Conservation (phyloP, 2,113 vertebrate genomes). For the Atherinomorus stipes region DNA sequence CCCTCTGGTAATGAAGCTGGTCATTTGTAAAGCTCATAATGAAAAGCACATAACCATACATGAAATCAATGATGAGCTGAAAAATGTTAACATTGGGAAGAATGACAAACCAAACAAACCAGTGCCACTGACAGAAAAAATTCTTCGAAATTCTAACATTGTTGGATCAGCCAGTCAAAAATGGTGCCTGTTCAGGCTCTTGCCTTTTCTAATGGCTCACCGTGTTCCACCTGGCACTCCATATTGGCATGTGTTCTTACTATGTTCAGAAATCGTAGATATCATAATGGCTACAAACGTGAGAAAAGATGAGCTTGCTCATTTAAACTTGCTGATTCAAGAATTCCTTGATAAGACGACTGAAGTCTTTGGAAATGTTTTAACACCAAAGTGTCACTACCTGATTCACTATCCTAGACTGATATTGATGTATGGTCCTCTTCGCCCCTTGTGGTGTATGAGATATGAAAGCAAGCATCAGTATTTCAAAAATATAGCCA, state of each 20-base stretch:
- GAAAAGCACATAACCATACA: conserved; percentile 2
- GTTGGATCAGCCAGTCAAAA: not conserved
- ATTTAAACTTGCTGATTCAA: too few relatives aligned
- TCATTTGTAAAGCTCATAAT: conserved; percentile 1
- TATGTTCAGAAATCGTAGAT: too few relatives aligned
- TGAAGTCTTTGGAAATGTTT: not conserved
- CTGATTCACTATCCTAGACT: too few relatives aligned
- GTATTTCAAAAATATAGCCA: not conserved
- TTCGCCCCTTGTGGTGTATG: not conserved
- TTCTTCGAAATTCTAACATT: not conserved
- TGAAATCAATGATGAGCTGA: conserved; percentile 4
- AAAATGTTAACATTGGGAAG: not conserved
- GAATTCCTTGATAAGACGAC: not conserved
- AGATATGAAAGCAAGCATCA: not conserved
- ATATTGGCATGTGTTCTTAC: too few relatives aligned
- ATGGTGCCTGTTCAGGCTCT: too few relatives aligned
- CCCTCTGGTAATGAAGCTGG: too few relatives aligned
- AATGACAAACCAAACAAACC: not conserved
- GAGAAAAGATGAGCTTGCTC: too few relatives aligned
- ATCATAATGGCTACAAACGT: too few relatives aligned
- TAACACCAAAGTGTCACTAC: not conserved
- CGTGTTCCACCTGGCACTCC: too few relatives aligned
- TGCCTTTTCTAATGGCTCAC: too few relatives aligned
- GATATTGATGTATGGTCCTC: not conserved
- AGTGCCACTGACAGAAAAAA: too few relatives aligned